Conservation (phyloP, 2,888 invertebrate genomes). For the Polymixis lichenea region DNA sequence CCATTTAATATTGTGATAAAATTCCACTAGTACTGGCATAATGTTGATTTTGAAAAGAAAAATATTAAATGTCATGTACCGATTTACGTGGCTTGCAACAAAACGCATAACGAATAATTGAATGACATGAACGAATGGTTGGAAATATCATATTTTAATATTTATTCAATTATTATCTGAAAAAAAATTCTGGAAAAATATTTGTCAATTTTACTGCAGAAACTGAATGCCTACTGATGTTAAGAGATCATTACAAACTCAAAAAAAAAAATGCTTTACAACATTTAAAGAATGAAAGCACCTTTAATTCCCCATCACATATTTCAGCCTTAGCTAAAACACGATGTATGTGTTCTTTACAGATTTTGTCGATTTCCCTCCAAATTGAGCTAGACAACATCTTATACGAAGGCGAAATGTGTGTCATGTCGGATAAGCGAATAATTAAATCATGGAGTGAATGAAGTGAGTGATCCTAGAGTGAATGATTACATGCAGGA, state of each 20-base stretch:
- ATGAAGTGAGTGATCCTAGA: not conserved
- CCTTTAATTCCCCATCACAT: conserved; percentile 45
- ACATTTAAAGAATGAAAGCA: not conserved
- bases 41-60: not conserved
- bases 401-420: not conserved
- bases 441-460: not conserved
- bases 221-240: not conserved
- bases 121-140: not conserved
- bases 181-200: not conserved
- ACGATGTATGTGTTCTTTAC: conserved; percentile 22
- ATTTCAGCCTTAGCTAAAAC: conserved; percentile 27
- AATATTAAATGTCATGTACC: not conserved
- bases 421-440: conserved; percentile 2
- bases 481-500: not conserved
- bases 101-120: not conserved
- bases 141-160: not conserved
- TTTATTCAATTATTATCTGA: not conserved
- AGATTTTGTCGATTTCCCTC: conserved; percentile 34
- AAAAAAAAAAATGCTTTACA: not conserved
- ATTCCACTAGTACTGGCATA: not conserved
- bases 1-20: conserved; percentile 15
- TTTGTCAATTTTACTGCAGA: not conserved
- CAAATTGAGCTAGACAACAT: conserved; percentile 42
- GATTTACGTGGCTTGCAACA: not conserved
- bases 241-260: not conserved